Percentiles rank a stretch among this genome's conserved stretches.
phyloP scores from a whole-genome alignment of 53 echinoderm and acorn worm genomes.

The Stichopus horrens region DNA sequence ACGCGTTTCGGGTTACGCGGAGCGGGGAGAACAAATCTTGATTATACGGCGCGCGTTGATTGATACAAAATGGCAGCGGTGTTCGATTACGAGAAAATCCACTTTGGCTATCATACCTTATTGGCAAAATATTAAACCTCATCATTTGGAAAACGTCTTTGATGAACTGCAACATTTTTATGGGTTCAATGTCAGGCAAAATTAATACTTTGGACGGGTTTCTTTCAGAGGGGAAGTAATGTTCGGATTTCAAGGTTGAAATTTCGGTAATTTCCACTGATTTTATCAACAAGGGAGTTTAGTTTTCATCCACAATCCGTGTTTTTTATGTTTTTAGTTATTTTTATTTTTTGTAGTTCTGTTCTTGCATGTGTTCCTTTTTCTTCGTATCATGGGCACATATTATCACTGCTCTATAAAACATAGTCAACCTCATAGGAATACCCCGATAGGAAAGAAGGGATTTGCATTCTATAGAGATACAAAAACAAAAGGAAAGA shows the following conservation, averaged over 20 bases:
- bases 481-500: too few relatives aligned
- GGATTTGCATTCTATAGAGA: too few relatives aligned
- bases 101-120: conserved; percentile 42
- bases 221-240: conserved; percentile 1
- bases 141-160: conserved; percentile 20
- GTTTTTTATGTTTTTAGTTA: background rate
- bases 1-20: conserved; percentile 33
- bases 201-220: background rate
- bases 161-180: conserved; percentile 37
- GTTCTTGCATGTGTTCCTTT: too few relatives aligned
- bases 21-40: conserved; percentile 13
- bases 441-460: too few relatives aligned
- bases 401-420: too few relatives aligned
- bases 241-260: conserved; percentile 1
- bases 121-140: conserved; percentile 42
- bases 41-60: conserved; percentile 42
- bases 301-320: background rate
- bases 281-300: background rate
- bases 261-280: background rate
- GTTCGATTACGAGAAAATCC: conserved; percentile 20
- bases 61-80: conserved; percentile 45
- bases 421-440: too few relatives aligned
- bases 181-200: conserved; percentile 32
- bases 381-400: too few relatives aligned
- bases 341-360: too few relatives aligned